These are phyloP conservation scores for Sclerurus mexicanus DNA, from an alignment of 2,113 vertebrate species.

Conservation along the genomic window DNA sequence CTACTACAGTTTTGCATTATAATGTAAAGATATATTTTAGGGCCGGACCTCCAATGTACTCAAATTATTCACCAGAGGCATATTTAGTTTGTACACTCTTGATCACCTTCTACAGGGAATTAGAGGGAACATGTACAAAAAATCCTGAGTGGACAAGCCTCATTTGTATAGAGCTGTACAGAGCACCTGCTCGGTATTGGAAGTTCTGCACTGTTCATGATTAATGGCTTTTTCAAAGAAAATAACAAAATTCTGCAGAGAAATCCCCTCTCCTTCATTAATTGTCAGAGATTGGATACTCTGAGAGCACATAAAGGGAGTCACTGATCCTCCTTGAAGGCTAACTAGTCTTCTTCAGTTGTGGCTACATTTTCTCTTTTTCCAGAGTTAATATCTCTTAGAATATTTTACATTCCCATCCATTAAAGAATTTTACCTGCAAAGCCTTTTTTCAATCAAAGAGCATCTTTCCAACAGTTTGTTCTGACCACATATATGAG, in stretches of 20 bases:
- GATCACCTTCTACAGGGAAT: not conserved
- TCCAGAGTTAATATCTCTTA: not conserved
- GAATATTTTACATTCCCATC: not conserved
- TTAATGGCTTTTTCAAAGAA: not conserved
- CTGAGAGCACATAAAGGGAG: not conserved
- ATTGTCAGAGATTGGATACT: not conserved
- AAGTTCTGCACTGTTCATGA: not conserved
- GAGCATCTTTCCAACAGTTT: not conserved
- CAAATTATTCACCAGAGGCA: not conserved
- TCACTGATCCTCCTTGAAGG: not conserved
- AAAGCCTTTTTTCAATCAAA: not conserved
- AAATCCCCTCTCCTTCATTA: not conserved
- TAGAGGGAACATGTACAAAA: not conserved
- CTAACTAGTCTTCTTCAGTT: not conserved
- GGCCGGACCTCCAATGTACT: not conserved
- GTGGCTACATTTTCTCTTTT: not conserved
- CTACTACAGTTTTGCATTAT: not conserved
- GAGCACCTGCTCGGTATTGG: not conserved
- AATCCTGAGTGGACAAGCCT: not conserved
- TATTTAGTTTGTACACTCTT: not conserved
- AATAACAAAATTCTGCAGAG: not conserved
- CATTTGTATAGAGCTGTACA: accelerated
- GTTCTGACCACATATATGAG: not conserved
- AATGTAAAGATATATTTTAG: not conserved
- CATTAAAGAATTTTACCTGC: not conserved